Evolutionary conservation across 2,888 invertebrate species (phyloP), one percentile per base, ranked within the genome.

Genomic region (Cheilosia vernalis): DNA sequence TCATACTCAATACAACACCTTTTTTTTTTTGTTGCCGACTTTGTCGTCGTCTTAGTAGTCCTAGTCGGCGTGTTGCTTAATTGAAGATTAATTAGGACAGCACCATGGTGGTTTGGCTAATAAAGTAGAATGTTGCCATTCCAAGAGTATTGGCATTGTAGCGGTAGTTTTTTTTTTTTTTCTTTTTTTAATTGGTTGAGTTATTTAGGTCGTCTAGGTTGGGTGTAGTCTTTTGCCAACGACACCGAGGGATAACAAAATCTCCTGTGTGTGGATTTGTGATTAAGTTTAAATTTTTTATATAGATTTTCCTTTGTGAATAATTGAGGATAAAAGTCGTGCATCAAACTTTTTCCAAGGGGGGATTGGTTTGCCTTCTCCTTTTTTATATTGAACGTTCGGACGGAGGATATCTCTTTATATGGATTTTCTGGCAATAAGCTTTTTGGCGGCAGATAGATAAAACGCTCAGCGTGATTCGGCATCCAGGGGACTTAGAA

Each of bases 71-170:
- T 79, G 64, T 79, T 89, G 90, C 89, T 90, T 89, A 89, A 88
- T 88, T 88, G 88, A 77, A 87, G 87, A 88, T 88, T 88, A 88
- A 88, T 88, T 88, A 87, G 83, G 83, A 87, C 87, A 86, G 72
- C 88, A 70, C 87, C 67, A 82, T 73, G 79, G 79, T 79, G 79
- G 79, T 79, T 79, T 79, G 79, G 79, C 79, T 79, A 79, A 79
- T 79, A 79, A 79, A 79, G 72, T 79, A 72, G 72, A 79, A 79
- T 66, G 64, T 79, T 79, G 56, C 72, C 58, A 40, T 63, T 78
- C 63, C 70, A 78, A 69, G 56, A 63, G 58, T 56, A 64, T 56
- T 78, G 70, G 49, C 47, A 70, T 61, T 56, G 63, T 76, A 30
- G 58, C 27, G 6, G 27, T 27, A 44, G 61, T 49, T 21, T 47